Conservation (phyloP, 2,113 vertebrate genomes). For the Zosterops borbonicus region DNA sequence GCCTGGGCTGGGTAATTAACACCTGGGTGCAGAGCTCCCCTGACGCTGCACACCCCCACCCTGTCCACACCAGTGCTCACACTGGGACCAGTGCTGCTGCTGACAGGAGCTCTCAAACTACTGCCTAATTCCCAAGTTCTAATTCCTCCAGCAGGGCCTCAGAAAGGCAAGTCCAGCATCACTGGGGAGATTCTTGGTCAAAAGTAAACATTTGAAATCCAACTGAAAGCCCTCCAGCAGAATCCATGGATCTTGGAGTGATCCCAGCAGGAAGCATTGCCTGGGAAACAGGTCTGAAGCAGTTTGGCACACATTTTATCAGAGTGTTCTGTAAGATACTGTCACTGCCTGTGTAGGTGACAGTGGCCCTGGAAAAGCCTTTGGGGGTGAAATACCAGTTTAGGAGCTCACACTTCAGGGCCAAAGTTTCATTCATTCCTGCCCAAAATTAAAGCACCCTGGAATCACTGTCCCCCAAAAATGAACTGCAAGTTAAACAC, state of each 20-base stretch:
- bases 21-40: neutral
- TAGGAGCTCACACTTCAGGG: neutral
- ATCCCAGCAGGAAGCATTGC: neutral
- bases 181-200: neutral
- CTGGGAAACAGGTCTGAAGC: neutral
- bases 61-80: neutral
- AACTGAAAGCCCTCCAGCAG: neutral
- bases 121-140: neutral
- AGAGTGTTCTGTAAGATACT: neutral
- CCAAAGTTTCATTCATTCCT: neutral
- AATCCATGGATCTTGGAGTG: neutral
- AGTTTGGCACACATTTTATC: fast-evolving
- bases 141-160: neutral
- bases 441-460: neutral
- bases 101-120: neutral
- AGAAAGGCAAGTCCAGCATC: neutral
- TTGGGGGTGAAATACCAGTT: neutral
- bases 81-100: neutral
- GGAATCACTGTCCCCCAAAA: neutral
- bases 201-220: neutral
- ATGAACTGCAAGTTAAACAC: neutral
- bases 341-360: neutral
- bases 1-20: neutral
- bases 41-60: neutral
- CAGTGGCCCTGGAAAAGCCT: neutral